Evolutionary conservation across 2,113 vertebrate genomes (phyloP).

Genomic region (Megaceryle maxima): DNA sequence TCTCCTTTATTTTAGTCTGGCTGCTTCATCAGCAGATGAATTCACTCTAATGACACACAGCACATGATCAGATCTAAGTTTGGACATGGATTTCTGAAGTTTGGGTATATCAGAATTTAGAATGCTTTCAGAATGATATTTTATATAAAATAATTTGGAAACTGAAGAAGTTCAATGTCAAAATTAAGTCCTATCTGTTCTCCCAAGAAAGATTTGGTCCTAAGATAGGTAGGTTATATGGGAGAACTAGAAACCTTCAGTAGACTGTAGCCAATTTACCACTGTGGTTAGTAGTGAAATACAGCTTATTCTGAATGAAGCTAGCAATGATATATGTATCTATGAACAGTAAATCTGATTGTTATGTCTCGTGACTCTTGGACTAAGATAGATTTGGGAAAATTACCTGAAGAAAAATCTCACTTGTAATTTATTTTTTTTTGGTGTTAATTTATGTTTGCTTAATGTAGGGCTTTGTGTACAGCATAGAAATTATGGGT

Average conservation of each 20-base stretch:
- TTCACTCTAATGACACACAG: not conserved
- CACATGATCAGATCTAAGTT: not conserved
- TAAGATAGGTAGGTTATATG: not conserved
- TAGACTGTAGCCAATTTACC: not conserved
- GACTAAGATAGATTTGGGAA: not conserved
- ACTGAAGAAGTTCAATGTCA: not conserved
- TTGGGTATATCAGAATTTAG: not conserved
- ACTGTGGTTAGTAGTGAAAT: not conserved
- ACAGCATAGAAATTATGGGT: not conserved
- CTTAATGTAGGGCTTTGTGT: not conserved
- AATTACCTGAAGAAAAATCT: not conserved
- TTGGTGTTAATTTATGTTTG: not conserved
- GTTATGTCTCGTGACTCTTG: conserved; percentile 6
- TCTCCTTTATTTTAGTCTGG: not conserved
- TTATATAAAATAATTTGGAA: not conserved
- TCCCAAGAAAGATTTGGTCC: not conserved
- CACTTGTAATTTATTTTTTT: not conserved
- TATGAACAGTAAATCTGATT: not conserved
- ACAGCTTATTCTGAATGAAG: not conserved
- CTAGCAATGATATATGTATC: not conserved
- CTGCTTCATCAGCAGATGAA: not conserved
- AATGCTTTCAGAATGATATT: not conserved
- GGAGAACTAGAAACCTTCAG: not conserved
- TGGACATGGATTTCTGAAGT: not conserved
- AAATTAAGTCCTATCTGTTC: not conserved